Evolutionary conservation across 1,140 invertebrate species (phyloP), one percentile per base, ranked within the genome.

Genomic region (Meteorus sp.): DNA sequence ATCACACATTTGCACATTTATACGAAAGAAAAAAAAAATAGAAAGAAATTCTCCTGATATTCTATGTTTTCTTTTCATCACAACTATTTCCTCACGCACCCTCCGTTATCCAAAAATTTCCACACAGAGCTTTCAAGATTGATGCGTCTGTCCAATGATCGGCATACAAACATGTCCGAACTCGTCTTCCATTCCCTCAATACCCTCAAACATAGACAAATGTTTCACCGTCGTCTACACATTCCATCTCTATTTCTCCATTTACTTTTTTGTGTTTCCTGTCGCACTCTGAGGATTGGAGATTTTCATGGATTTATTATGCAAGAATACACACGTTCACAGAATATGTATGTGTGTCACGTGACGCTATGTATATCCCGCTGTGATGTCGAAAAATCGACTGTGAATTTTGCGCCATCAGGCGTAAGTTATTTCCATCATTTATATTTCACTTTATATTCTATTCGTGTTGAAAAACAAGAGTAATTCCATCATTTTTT

Each of bases 231-330:
- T n/a, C n/a, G n/a, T 68, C 67, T 70, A 66, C 62, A 63, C 64
- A 63, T n/a, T 39, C 8, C 2, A 19, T 19, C 17, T 43, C 5
- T 19, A 2, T 19, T 43, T 19, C 39, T 19, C 19, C 31, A n/a
- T n/a, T n/a, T n/a, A n/a, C n/a, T n/a, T n/a, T n/a, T n/a, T n/a
- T n/a, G n/a, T n/a, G n/a, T 19, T 51, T 13, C 1, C 22, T 25
- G 22, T n/a, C 20, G 62, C 64, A 68, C 60, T 61, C 62, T 71
- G 68, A 67, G 11, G 13, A 76, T n/a, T n/a, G 77, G 70, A 70
- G 68, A 70, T 71, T 15, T 45, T 13, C 65, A 33, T 66, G 74
- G 74, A 78, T 78, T 79, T 77, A 79, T 78, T 74, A 78, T 77
- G 68, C 66, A 67, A 73, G 69, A 74, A n/a, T n/a, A n/a, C n/a